Percentiles rank a stretch among this genome's conserved stretches.
Conservation (phyloP, 2,888 invertebrate genomes). For the Diadegma fenestrale region DNA sequence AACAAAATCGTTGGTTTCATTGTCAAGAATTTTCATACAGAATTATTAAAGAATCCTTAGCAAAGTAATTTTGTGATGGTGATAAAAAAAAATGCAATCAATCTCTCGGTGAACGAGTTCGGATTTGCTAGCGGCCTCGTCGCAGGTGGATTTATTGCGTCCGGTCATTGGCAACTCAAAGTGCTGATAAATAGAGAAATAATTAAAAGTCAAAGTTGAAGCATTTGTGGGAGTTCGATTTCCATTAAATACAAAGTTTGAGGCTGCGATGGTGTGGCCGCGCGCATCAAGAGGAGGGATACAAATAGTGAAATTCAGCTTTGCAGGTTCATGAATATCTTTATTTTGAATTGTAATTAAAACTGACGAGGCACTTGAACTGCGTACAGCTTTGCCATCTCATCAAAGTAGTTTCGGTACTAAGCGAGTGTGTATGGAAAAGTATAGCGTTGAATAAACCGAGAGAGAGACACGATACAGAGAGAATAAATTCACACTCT, state of each 20-base stretch:
- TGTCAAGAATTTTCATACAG: no score
- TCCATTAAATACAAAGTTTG: not conserved
- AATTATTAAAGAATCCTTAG: no score
- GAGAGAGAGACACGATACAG: not conserved
- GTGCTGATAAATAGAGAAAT: not conserved
- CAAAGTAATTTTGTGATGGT: no score
- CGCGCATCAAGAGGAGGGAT: not conserved
- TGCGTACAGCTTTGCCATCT: not conserved
- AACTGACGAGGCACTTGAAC: slow-evolving; percentile 13
- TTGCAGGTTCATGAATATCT: not conserved
- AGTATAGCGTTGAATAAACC: slow-evolving; percentile 18
- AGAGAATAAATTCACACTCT: slow-evolving; percentile 4
- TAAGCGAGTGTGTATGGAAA: slow-evolving; percentile 1
- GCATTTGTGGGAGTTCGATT: not conserved
- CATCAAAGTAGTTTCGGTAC: slow-evolving; percentile 9
- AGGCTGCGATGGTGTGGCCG: no score
- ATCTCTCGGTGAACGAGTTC: no score
- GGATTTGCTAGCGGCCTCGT: no score
- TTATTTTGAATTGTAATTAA: slow-evolving; percentile 2
- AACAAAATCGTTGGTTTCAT: no score
- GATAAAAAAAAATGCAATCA: no score
- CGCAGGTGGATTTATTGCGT: no score
- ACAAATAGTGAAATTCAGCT: not conserved
- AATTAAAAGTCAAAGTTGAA: not conserved
- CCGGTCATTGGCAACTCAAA: not conserved